Conservation (phyloP, 2,888 invertebrate genomes). For the Dynastes tityus region DNA sequence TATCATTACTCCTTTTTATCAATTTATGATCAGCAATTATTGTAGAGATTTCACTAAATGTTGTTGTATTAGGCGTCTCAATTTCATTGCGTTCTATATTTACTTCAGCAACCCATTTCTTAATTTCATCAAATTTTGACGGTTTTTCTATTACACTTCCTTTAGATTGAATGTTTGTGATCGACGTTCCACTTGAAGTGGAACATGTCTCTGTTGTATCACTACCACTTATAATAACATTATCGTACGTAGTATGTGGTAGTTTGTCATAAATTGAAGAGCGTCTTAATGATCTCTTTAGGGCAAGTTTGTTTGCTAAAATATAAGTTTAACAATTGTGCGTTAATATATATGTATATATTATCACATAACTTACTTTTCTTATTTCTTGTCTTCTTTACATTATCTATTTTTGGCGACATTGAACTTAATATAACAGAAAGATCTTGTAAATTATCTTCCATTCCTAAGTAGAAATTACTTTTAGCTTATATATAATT, state of each 20-base stretch:
- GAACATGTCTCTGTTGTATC: constrained; percentile 39
- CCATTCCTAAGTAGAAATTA: constrained; percentile 17
- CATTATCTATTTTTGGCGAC: constrained; percentile 62
- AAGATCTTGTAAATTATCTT: constrained; percentile 60
- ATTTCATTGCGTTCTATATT: constrained; percentile 12
- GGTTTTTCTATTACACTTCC: neutral
- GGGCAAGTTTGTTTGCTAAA: constrained; percentile 23
- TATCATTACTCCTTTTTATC: constrained; percentile 49
- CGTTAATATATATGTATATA: neutral
- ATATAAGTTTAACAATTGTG: neutral
- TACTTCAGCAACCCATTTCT: constrained; percentile 45
- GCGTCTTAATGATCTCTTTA: constrained; percentile 29
- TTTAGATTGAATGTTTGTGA: neutral
- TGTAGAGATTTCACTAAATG: constrained; percentile 61
- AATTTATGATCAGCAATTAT: constrained; percentile 58
- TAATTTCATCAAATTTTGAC: constrained; percentile 11
- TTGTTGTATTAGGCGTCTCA: constrained; percentile 46
- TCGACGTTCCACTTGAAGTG: constrained; percentile 1
- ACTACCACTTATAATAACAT: constrained; percentile 28
- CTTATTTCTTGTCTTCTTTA: constrained; percentile 29
- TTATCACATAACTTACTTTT: constrained; percentile 20
- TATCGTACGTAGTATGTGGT: constrained; percentile 4
- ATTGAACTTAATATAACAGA: constrained; percentile 63
- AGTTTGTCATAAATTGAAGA: constrained; percentile 47
- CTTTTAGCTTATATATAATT: neutral